Base-by-base conservation (phyloP, 2,888 invertebrate genomes). In the Lymantria dispar region DNA sequence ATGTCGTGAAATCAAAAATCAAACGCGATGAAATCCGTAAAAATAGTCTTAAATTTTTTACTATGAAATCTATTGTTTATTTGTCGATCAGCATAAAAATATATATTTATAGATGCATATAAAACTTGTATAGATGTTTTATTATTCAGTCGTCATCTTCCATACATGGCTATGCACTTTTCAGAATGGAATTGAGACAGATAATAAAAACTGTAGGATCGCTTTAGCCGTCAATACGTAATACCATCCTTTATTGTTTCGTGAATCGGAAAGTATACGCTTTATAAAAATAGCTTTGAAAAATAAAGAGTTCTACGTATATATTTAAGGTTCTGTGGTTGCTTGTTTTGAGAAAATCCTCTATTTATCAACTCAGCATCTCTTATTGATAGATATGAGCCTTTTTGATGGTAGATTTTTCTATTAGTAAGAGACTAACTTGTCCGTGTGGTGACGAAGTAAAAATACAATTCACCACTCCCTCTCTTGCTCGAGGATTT, bases 111-210 rank as follows among this genome's bases (percentile, higher is more conserved):
- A 58, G 45, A 15, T 41, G 44, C 42, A 56, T 60, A 79, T 84
- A 82, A 83, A 86, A 82, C 64, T 70, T 72, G 72, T 76, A 77
- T 76, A 68, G 71, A 64, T 78, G 70, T 83, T 86, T 85, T 85
- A 85, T 80, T 84, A 81, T 85, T 81, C 80, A 45, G 36, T 58
- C 56, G 64, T 74, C 77, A 74, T 80, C 79, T 67, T 45, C 48
- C 53, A 64, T 75, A 87, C 87, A 87, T 68, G 78, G 79, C 76
- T 77, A 72, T 81, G 87, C 87, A 87, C 87, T 86, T 74, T 69
- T 67, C 68, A 70, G 72, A 82, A 22, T 79, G 74, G 76, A 76
- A 73, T 67, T 69, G 64, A 72, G 64, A 62, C 54, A 15, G 50
- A 72, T 80, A 79, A 85, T 86, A 86, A 86, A 85, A 82, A 68